Evolutionary conservation across 2,888 invertebrate species (phyloP).

Genomic region (Euproctis similis): DNA sequence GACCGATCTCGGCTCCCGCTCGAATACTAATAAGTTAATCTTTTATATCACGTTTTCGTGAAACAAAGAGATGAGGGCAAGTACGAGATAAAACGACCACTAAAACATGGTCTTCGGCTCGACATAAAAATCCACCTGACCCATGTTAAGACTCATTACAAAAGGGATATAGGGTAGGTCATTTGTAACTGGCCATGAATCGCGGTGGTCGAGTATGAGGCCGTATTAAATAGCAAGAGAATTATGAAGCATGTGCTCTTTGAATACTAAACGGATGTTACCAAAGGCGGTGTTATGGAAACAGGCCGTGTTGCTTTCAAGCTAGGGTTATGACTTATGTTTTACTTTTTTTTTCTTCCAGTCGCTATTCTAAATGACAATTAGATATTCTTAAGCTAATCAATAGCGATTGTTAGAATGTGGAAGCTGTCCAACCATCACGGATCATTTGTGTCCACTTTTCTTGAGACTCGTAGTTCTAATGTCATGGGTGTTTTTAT

Average conservation of each 20-base stretch:
- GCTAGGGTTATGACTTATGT: conserved; percentile 37
- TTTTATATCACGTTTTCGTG: conserved; percentile 71
- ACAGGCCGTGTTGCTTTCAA: conserved; percentile 38
- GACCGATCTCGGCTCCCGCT: conserved; percentile 43
- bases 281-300: conserved; percentile 43
- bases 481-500: too few relatives aligned
- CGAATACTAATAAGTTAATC: conserved; percentile 75
- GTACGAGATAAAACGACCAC: conserved; percentile 53
- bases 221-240: conserved; percentile 67
- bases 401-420: conserved; percentile 10
- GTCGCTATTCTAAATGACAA: conserved; percentile 14
- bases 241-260: conserved; percentile 67
- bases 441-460: too few relatives aligned
- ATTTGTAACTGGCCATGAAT: conserved; percentile 35
- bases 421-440: background rate
- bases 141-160: conserved; percentile 19
- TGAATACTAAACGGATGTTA: conserved; percentile 65
- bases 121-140: conserved; percentile 15
- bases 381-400: conserved; percentile 50
- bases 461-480: too few relatives aligned
- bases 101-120: conserved; percentile 34
- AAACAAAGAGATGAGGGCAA: conserved; percentile 70
- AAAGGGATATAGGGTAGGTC: conserved; percentile 29
- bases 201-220: conserved; percentile 59
- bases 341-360: conserved; percentile 42